Conservation (phyloP, 2,797 vertebrate species). For the Brachyalestes nurse region DNA sequence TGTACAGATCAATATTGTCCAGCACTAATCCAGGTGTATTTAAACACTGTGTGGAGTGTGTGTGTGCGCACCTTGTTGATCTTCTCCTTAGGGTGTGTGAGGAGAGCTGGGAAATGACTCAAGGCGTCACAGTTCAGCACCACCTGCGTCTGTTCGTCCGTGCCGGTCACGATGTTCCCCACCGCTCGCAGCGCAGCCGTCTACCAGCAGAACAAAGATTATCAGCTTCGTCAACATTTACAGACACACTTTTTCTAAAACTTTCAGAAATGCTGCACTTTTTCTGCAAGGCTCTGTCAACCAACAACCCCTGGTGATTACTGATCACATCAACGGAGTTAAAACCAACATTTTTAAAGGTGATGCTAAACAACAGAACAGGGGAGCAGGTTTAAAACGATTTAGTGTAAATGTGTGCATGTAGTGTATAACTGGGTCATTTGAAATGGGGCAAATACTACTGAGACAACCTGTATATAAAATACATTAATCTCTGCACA, state of each 20-base stretch:
- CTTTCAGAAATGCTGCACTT: neutral
- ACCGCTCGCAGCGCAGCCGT: slow-evolving; percentile 96
- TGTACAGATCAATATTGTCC: too few species aligned
- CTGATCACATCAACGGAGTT: too few species aligned
- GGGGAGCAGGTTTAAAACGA: too few species aligned
- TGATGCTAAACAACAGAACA: too few species aligned
- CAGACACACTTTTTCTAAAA: neutral
- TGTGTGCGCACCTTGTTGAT: slow-evolving; percentile 90
- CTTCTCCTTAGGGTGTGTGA: slow-evolving; percentile 99
- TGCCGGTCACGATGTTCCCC: slow-evolving; percentile 98
- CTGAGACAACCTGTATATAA: too few species aligned
- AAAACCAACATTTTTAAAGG: too few species aligned
- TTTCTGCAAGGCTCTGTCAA: neutral
- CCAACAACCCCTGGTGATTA: too few species aligned
- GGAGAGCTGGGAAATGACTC: slow-evolving; percentile 94
- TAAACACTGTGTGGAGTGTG: neutral
- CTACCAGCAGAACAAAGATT: slow-evolving; percentile 67
- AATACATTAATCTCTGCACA: too few species aligned
- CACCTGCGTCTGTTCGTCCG: slow-evolving; percentile 98
- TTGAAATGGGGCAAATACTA: too few species aligned
- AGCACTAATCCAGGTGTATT: neutral
- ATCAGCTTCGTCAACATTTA: neutral
- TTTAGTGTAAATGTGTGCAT: too few species aligned
- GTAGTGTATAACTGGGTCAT: too few species aligned
- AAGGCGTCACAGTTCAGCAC: slow-evolving; percentile 98